Conservation (phyloP, 2,113 vertebrate genomes). For the Beaufortia kweichowensis region DNA sequence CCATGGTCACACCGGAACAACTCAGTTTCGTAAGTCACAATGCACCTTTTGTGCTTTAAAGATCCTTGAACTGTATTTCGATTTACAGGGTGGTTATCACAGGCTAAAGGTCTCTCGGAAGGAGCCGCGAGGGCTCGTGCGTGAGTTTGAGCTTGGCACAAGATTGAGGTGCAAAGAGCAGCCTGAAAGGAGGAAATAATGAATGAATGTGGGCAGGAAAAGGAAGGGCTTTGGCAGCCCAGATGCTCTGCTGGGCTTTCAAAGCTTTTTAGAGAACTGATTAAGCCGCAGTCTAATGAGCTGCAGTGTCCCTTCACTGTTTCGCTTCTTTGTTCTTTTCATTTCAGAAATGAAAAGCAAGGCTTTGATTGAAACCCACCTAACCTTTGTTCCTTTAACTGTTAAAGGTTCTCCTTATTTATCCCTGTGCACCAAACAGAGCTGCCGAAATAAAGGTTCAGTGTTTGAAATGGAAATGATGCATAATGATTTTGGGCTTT, state of each 20-base stretch:
- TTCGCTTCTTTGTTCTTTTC: constrained; percentile 54
- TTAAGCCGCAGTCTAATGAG: constrained; percentile 54
- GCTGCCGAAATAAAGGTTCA: constrained; percentile 41
- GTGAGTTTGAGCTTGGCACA: constrained; percentile 15
- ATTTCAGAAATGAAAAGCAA: constrained; percentile 49
- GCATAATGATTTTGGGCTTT: constrained; percentile 19
- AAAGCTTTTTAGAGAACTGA: constrained; percentile 53
- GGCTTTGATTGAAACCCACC: constrained; percentile 48
- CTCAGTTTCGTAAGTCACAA: not conserved
- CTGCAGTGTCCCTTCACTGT: constrained; percentile 42
- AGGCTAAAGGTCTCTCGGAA: not conserved
- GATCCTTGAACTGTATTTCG: constrained; percentile 26
- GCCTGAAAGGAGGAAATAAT: constrained; percentile 47
- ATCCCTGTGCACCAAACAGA: constrained; percentile 35
- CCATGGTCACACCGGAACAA: constrained; percentile 19
- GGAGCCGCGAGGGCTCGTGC: not conserved
- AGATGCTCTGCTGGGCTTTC: constrained; percentile 46
- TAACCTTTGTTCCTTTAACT: constrained; percentile 44
- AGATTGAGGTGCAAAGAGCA: constrained; percentile 15
- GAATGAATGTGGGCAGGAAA: constrained; percentile 46
- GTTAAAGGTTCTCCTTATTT: constrained; percentile 45
- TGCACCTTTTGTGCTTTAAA: constrained; percentile 22
- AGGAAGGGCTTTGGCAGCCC: constrained; percentile 33
- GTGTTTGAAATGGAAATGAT: constrained; percentile 53
- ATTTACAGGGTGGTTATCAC: constrained; percentile 6